phyloP scores from a whole-genome alignment of 2,888 invertebrate species.

The Amiota communis region DNA sequence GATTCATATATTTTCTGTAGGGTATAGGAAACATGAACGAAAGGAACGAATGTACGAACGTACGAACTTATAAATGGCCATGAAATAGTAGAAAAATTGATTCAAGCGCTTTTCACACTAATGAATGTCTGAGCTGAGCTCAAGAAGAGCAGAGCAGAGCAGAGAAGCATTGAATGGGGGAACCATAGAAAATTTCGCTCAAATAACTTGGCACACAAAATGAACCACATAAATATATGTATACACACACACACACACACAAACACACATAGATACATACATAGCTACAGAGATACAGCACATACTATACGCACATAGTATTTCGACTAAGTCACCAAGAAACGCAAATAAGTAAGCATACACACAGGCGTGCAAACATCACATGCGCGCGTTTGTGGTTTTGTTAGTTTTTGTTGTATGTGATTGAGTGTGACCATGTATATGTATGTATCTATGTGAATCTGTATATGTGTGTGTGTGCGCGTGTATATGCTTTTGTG shows the following conservation, averaged over 20 bases:
- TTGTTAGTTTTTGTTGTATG: background rate
- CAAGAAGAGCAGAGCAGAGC: too few relatives aligned
- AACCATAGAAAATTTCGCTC: background rate
- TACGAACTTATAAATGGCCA: constrained; percentile 22
- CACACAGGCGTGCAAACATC: background rate
- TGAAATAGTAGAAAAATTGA: constrained; percentile 30
- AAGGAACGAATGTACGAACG: background rate
- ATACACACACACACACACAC: background rate
- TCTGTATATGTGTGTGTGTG: background rate
- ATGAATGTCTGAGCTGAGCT: constrained; percentile 18
- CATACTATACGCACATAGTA: background rate
- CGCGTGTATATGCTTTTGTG: background rate
- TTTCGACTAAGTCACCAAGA: background rate
- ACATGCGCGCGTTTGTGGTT: constrained; percentile 14
- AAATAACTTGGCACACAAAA: constrained; percentile 14
- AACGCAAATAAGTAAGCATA: background rate
- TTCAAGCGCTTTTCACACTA: constrained; percentile 26
- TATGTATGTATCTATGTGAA: background rate
- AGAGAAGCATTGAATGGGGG: too few relatives aligned
- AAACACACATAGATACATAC: background rate
- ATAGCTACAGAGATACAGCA: too few relatives aligned
- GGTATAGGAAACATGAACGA: too few relatives aligned
- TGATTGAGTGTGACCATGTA: background rate
- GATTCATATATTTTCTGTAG: too few relatives aligned
- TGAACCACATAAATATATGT: background rate